phyloP scores from a whole-genome alignment of 1,140 invertebrate genomes.

The Macrobrachium rosenbergii region DNA sequence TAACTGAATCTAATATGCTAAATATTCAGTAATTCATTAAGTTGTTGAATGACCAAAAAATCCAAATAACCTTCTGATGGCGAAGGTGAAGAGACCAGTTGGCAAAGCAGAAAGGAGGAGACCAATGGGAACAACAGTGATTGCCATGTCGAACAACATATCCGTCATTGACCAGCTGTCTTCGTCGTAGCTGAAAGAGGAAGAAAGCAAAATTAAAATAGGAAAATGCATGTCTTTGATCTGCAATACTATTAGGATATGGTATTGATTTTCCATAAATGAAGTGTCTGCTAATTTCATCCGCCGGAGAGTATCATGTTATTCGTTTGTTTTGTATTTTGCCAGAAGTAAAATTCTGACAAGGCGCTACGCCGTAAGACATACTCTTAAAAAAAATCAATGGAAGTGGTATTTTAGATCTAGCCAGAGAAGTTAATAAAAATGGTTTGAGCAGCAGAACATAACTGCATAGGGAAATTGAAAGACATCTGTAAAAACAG shows the following conservation, averaged over 20 bases:
- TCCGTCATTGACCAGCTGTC: conserved; percentile 51
- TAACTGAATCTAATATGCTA: neutral
- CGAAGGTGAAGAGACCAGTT: conserved; percentile 59
- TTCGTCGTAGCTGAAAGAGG: conserved; percentile 50
- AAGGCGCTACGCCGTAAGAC: no score
- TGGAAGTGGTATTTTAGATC: no score
- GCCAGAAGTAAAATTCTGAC: no score
- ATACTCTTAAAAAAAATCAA: no score
- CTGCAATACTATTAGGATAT: neutral
- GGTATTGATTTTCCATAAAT: neutral
- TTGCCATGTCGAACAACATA: conserved; percentile 40
- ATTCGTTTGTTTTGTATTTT: no score
- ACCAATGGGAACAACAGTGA: conserved; percentile 46
- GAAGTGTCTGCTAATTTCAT: no score
- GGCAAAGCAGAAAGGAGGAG: conserved; percentile 60
- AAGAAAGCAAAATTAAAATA: neutral
- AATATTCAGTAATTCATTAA: neutral
- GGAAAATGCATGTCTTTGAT: neutral
- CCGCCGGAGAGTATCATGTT: no score
- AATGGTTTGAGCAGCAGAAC: no score
- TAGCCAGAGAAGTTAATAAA: no score
- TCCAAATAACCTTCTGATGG: conserved; percentile 56
- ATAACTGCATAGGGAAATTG: no score
- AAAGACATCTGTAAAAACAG: no score
- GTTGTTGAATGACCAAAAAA: neutral